Evolutionary conservation across 2,797 vertebrate genomes (phyloP).

Genomic region (Oreochromis grahami): DNA sequence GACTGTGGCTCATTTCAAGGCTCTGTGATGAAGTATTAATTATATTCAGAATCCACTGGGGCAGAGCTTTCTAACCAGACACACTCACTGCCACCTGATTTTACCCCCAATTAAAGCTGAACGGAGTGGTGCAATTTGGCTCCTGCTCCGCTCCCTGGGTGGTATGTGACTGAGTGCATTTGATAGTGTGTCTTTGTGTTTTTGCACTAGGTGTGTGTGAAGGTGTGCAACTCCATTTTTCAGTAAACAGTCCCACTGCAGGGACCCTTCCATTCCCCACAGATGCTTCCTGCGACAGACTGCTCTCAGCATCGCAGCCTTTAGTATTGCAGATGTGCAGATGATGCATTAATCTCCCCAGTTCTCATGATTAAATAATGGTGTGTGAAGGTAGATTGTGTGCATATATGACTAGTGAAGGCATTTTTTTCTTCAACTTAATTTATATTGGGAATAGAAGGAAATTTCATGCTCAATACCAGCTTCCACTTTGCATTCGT

Average conservation of each 20-base stretch:
- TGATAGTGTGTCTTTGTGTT: not conserved
- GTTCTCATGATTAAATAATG: constrained; percentile 21
- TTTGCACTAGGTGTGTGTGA: not conserved
- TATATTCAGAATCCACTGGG: constrained; percentile 50
- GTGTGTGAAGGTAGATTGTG: not conserved
- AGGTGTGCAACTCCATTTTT: constrained; percentile 15
- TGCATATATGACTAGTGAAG: not conserved
- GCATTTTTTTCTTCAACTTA: not conserved
- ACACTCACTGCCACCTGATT: constrained; percentile 47
- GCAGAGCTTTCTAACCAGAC: constrained; percentile 46
- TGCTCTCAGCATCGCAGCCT: not conserved
- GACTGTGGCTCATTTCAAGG: constrained; percentile 48
- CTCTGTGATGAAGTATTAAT: constrained; percentile 63
- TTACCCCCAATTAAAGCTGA: constrained; percentile 66
- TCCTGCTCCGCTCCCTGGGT: constrained; percentile 24
- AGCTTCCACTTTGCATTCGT: not conserved
- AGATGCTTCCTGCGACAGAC: not conserved
- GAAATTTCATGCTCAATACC: not conserved
- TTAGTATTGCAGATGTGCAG: not conserved
- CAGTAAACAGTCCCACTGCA: constrained; percentile 48
- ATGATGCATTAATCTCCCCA: constrained; percentile 30
- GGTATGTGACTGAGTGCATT: not conserved
- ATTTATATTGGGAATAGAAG: not conserved
- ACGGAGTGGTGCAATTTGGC: constrained; percentile 35
- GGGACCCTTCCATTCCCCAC: constrained; percentile 14